phyloP scores from a whole-genome alignment of 1,140 invertebrate species.

The Nomia melanderi region DNA sequence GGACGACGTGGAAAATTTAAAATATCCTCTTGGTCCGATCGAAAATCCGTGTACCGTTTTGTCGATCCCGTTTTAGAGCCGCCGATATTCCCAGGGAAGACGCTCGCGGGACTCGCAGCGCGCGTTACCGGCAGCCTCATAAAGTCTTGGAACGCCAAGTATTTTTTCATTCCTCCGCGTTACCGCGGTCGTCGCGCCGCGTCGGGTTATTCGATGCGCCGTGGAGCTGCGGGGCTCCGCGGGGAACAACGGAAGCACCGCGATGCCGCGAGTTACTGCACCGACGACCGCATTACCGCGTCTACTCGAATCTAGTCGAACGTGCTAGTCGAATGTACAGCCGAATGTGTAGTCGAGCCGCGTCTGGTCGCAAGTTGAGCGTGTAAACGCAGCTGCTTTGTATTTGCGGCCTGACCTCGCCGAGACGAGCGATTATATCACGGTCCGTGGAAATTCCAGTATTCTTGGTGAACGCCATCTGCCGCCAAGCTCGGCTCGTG shows the following conservation, averaged over 20 bases:
- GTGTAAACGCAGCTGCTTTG: constrained; percentile 63
- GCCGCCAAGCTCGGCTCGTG: constrained; percentile 40
- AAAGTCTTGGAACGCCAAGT: constrained; percentile 14
- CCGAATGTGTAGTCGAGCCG: constrained; percentile 4
- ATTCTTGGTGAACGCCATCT: constrained; percentile 64
- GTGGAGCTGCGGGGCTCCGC: neutral
- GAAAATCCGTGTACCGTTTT: constrained; percentile 1
- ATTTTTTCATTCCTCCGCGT: constrained; percentile 22
- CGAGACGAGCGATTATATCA: constrained; percentile 55
- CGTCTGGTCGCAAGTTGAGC: constrained; percentile 50
- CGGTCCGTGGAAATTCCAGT: constrained; percentile 52
- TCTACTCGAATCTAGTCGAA: neutral
- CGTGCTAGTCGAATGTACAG: too few species aligned
- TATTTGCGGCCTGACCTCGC: constrained; percentile 54
- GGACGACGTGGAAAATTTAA: too few species aligned
- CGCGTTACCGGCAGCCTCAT: neutral
- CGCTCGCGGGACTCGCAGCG: too few species aligned
- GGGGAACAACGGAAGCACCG: neutral
- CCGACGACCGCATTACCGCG: neutral
- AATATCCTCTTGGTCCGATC: neutral
- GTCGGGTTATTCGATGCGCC: neutral
- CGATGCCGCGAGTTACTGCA: neutral
- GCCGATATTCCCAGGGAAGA: neutral
- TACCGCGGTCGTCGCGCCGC: too few species aligned
- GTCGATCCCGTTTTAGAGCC: neutral